Evolutionary conservation across 2,797 vertebrate species (phyloP).

Genomic region (Rhabdomys pumilio): DNA sequence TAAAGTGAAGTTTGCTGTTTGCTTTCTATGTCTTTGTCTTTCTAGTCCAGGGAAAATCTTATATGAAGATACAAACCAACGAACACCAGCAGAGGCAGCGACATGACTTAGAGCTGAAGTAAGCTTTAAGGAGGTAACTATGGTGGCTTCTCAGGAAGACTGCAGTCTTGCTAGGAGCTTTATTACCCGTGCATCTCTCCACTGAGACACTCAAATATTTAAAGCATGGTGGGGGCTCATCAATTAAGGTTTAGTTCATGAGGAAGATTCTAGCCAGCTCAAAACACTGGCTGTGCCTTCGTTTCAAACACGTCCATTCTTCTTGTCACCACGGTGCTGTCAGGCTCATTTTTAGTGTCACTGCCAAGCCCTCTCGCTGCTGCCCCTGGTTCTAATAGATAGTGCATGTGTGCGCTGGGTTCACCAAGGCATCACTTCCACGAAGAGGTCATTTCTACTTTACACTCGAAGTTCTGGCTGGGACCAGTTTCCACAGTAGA

Average conservation of each 20-base stretch:
- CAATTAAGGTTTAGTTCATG: not conserved
- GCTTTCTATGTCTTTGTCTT: not conserved
- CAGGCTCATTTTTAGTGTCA: not conserved
- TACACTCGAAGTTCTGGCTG: not conserved
- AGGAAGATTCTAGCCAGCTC: not conserved
- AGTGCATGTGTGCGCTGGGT: not conserved
- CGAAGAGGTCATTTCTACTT: slow-evolving; percentile 10
- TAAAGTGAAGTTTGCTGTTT: slow-evolving; percentile 11
- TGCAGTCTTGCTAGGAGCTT: slow-evolving; percentile 10
- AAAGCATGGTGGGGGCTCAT: not conserved
- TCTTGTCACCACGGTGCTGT: not conserved
- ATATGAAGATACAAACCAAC: not conserved
- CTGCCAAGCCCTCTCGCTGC: not conserved
- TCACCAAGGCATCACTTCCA: not conserved
- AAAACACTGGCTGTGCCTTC: not conserved
- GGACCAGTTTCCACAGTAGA: slow-evolving; percentile 53
- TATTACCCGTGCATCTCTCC: not conserved
- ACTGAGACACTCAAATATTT: slow-evolving; percentile 29
- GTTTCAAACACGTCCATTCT: not conserved
- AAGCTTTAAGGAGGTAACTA: not conserved
- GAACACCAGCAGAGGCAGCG: not conserved
- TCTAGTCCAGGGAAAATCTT: slow-evolving; percentile 19
- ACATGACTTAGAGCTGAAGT: not conserved
- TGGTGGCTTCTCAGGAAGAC: not conserved
- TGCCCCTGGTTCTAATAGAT: not conserved